Conservation (phyloP, 1,140 invertebrate genomes). For the Latrodectus geometricus region DNA sequence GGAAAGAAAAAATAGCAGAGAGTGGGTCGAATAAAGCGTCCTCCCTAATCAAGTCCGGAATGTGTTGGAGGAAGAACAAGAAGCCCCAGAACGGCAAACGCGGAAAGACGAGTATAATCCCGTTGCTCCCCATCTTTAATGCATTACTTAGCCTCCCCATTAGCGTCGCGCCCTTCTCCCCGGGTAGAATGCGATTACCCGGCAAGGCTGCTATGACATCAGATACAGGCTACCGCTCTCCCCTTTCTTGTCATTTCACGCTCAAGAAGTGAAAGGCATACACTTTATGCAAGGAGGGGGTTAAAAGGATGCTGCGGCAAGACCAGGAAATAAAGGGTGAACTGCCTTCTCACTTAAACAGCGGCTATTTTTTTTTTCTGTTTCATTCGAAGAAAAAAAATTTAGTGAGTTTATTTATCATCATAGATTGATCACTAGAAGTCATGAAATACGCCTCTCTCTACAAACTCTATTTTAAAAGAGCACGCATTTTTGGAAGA, state of each 20-base stretch:
- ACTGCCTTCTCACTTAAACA: no score
- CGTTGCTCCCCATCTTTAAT: background rate
- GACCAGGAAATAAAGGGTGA: no score
- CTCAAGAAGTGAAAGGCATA: background rate
- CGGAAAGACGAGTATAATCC: background rate
- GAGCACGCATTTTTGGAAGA: no score
- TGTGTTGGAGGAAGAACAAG: background rate
- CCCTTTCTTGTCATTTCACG: background rate
- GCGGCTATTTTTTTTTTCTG: no score
- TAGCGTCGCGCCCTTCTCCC: background rate
- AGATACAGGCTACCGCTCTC: background rate
- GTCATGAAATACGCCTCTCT: no score
- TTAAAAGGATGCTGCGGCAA: no score
- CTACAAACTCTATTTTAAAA: no score
- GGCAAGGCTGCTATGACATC: background rate
- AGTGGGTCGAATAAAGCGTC: no score
- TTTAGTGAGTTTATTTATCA: no score
- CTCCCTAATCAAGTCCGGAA: background rate
- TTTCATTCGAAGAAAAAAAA: no score
- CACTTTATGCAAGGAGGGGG: background rate
- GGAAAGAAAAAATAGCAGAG: no score
- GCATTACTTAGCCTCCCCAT: background rate
- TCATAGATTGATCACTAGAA: no score
- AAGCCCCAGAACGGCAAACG: background rate
- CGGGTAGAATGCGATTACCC: background rate